Evolutionary conservation across 2,888 invertebrate species (phyloP).

Genomic region (Blastobasis adustella): DNA sequence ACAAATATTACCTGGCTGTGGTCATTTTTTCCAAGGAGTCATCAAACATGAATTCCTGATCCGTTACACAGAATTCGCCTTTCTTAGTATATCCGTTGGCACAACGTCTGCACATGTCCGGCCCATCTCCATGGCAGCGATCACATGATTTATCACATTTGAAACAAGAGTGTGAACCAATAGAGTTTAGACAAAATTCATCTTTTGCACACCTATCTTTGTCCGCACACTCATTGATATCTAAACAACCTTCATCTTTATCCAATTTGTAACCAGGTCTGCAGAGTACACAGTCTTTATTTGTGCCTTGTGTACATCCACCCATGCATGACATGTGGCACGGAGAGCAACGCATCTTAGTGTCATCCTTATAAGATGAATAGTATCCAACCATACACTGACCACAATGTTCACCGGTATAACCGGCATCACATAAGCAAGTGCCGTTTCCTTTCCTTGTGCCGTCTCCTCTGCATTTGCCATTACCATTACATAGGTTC

Average conservation of each 20-base stretch:
- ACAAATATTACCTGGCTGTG: constrained; percentile 40
- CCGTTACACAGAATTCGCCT: constrained; percentile 85
- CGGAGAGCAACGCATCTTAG: constrained; percentile 82
- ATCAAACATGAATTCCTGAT: constrained; percentile 16
- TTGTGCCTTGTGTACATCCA: constrained; percentile 83
- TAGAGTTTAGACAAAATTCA: constrained; percentile 92
- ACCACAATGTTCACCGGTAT: constrained; percentile 84
- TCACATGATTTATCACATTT: constrained; percentile 90
- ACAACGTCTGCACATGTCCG: constrained; percentile 92
- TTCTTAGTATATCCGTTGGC: constrained; percentile 81
- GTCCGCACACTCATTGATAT: constrained; percentile 88
- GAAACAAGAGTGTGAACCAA: constrained; percentile 87
- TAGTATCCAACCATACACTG: constrained; percentile 85
- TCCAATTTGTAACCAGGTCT: constrained; percentile 83
- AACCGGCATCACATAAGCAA: constrained; percentile 90
- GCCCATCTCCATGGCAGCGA: constrained; percentile 91
- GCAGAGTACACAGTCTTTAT: constrained; percentile 77
- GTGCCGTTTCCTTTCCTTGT: constrained; percentile 94
- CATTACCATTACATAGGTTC: constrained; percentile 87
- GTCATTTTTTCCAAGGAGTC: constrained; percentile 33
- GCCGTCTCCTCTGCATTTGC: constrained; percentile 88
- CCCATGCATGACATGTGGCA: constrained; percentile 89
- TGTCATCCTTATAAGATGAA: constrained; percentile 82
- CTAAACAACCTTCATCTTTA: constrained; percentile 85
- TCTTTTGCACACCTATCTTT: constrained; percentile 72